These are phyloP conservation scores for Drosophila paranaensis DNA, from an alignment of 2,888 invertebrate species.

Conservation along the genomic window DNA sequence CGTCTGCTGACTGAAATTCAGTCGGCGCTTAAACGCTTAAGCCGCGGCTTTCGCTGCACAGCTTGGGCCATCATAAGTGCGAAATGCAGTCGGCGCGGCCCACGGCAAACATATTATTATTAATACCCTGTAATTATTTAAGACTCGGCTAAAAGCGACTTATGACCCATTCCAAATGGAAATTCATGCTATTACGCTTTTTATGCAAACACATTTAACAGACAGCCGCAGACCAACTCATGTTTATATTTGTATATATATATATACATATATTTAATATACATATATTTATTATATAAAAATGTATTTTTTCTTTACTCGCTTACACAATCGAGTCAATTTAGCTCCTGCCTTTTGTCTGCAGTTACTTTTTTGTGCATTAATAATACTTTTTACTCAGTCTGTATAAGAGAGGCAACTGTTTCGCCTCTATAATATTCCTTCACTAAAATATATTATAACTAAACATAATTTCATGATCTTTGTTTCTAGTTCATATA, in stretches of 20 bases:
- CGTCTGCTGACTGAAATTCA: constrained; percentile 16
- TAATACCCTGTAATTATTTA: constrained; percentile 5
- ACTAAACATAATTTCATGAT: too few species aligned
- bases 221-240: not conserved
- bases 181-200: not conserved
- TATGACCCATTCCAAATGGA: constrained; percentile 2
- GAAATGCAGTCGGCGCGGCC: not conserved
- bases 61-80: constrained; percentile 23
- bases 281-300: not conserved
- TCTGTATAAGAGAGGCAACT: too few species aligned
- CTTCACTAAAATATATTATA: too few species aligned
- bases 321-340: too few species aligned
- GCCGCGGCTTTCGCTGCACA: constrained; percentile 28
- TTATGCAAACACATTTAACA: constrained; percentile 7
- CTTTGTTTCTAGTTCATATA: too few species aligned
- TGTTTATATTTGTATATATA: not conserved
- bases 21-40: constrained; percentile 29
- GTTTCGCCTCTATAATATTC: too few species aligned
- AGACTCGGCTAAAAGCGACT: constrained; percentile 7
- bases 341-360: too few species aligned
- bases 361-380: too few species aligned
- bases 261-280: not conserved
- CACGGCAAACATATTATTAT: not conserved
- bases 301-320: not conserved
- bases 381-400: too few species aligned